A percentile compares a stretch with the other conserved stretches of the same genome.
phyloP scores from a whole-genome alignment of 1,140 invertebrate species.

The Tetragonula clypearis region DNA sequence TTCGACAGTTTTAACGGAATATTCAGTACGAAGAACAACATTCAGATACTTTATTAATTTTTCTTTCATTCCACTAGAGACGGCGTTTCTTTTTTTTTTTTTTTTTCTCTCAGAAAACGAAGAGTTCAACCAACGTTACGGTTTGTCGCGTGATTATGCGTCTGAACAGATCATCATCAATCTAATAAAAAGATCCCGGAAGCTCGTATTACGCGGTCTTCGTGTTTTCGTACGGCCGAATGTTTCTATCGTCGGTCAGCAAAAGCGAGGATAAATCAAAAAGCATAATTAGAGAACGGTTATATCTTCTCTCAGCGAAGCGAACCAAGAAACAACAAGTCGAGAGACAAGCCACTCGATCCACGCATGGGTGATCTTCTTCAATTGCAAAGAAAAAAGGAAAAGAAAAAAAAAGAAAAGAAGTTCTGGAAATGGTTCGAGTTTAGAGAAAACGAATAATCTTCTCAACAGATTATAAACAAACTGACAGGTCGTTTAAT shows the following conservation, averaged over 20 bases:
- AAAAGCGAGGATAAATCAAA: slow-evolving; percentile 11
- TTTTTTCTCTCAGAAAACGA: not conserved
- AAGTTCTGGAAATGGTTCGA: not conserved
- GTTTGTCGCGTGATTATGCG: not conserved
- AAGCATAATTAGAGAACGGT: slow-evolving; percentile 16
- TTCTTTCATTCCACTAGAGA: no score
- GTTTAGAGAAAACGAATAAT: not conserved
- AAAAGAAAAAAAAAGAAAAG: not conserved
- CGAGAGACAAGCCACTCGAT: not conserved
- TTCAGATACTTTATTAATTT: not conserved
- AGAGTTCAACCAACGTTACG: not conserved
- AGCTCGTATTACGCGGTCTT: not conserved
- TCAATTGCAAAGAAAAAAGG: not conserved
- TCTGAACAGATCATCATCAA: not conserved
- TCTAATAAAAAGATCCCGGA: slow-evolving; percentile 9
- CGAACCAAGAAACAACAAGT: slow-evolving; percentile 5
- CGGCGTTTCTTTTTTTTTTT: not conserved
- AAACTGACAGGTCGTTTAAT: not conserved
- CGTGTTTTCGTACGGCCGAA: not conserved
- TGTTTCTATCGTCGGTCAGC: not conserved
- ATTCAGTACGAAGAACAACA: not conserved
- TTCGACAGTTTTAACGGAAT: not conserved
- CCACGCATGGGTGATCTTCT: not conserved
- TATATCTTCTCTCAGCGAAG: not conserved
- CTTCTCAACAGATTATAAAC: not conserved